Base-by-base conservation (phyloP, 2,113 vertebrate genomes). In the Pluvianellus socialis region DNA sequence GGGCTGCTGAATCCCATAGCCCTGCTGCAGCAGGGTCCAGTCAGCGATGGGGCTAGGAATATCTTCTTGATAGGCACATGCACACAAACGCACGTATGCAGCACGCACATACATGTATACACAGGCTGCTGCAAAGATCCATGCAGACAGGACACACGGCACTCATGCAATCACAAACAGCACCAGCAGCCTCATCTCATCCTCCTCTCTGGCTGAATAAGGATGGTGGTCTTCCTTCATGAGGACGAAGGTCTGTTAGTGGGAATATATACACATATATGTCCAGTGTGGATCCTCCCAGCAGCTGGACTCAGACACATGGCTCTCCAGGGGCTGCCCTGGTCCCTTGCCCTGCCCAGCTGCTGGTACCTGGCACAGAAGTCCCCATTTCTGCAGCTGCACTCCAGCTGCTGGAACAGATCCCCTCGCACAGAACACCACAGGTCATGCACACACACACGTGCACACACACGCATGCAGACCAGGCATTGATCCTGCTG, bases 61-160 rank as follows among this genome's bases (percentile, higher is more conserved):
- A 65, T 16, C 32, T 50, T 77, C 42, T 32, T 66, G 5, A 38
- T 4, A 79, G 26, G 18, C 50, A 23, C 11, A 44, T 14, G 44
- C 17, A 32, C 42, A 47, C 8, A 71, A 56, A 56, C 1, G 4
- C 26, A 49, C 0, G 0, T 49, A 38, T 40, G 40, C 38, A 38
- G 12, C 49, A 23, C 2, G 1, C 27, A 35, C 3, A 4, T 68
- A 30, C 28, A 4, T 19, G 24, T 40, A 19, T 21, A 30, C 12
- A 56, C 10, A 33, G 19, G 24, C 20, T 83, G 28, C 35, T 7
- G 4, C 12, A 27, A n/a, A 44, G 13, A 32, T 35, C 71, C 42
- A 19, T 0, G 5, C 26, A 63, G 20, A 19, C n/a, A 42, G 35
- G 32, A 35, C 6, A 55, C 40, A 5, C n/a, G 26, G 45, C 33